Evolutionary conservation across 64 coral and sea anemone genomes (phyloP).

Genomic region (Stichodactyla mertensii): DNA sequence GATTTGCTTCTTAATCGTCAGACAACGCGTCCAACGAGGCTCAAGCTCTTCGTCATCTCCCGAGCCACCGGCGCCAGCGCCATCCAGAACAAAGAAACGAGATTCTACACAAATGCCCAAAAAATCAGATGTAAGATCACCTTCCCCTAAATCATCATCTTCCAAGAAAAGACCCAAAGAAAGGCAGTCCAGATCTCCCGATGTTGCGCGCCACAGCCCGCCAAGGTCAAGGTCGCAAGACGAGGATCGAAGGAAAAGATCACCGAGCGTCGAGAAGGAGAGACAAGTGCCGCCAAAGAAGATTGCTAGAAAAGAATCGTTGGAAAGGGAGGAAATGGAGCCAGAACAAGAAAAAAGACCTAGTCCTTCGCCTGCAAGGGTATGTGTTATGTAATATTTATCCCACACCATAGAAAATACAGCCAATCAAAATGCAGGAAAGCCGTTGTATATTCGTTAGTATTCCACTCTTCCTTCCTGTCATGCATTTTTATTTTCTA

Average conservation of each 20-base stretch:
- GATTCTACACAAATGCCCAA: background rate
- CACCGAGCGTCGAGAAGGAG: conserved; percentile 30
- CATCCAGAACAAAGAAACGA: background rate
- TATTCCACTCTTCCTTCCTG: background rate
- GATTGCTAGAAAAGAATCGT: background rate
- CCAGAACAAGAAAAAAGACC: conserved; percentile 14
- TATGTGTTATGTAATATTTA: background rate
- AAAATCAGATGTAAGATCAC: background rate
- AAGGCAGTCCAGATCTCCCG: background rate
- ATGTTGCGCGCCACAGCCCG: background rate
- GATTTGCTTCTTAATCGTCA: background rate
- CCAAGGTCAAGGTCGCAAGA: conserved; percentile 26
- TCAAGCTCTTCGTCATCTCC: conserved; percentile 43
- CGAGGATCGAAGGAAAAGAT: conserved; percentile 30
- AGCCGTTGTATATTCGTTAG: no score
- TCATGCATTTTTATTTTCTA: no score
- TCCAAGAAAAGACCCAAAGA: conserved; percentile 10
- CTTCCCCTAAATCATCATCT: background rate
- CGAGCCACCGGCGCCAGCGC: background rate
- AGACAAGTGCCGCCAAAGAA: conserved; percentile 37
- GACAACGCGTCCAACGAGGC: conserved; percentile 1
- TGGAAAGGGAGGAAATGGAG: conserved; percentile 40
- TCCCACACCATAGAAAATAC: background rate
- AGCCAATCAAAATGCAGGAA: no score
- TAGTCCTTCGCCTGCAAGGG: conserved; percentile 17